Evolutionary conservation across 2,797 vertebrate species (phyloP).

Genomic region (Clamator glandarius): DNA sequence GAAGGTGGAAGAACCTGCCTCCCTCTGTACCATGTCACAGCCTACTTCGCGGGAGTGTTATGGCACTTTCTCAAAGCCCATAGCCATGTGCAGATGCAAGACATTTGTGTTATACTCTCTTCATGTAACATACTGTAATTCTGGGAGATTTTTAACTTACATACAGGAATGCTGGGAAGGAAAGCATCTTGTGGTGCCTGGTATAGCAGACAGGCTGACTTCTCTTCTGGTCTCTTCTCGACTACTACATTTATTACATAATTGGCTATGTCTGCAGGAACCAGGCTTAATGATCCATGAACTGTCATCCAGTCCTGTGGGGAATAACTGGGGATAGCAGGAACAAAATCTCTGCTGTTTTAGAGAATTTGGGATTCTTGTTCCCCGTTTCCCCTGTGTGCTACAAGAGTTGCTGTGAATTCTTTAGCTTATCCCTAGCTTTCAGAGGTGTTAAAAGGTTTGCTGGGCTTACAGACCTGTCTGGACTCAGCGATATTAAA

Average conservation of each 20-base stretch:
- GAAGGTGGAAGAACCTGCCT: background rate
- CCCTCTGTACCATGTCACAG: background rate
- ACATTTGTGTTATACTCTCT: background rate
- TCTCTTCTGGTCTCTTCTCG: slow-evolving; percentile 28
- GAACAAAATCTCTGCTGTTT: slow-evolving; percentile 41
- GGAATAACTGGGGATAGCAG: slow-evolving; percentile 30
- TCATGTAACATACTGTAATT: background rate
- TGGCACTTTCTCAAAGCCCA: background rate
- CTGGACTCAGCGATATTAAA: slow-evolving; percentile 23
- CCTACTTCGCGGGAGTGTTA: background rate
- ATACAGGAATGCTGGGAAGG: background rate
- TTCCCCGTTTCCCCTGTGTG: background rate
- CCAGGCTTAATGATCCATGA: slow-evolving; percentile 27
- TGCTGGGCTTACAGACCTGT: slow-evolving; percentile 20
- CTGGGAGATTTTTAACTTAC: background rate
- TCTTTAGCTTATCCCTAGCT: slow-evolving; percentile 23
- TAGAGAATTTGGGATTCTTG: slow-evolving; percentile 44
- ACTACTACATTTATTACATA: slow-evolving; percentile 38
- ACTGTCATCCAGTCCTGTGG: slow-evolving; percentile 16
- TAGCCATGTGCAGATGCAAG: background rate
- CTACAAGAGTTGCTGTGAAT: slow-evolving; percentile 2
- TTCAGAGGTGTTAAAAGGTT: slow-evolving; percentile 65
- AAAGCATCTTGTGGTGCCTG: background rate
- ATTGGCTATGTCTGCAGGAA: slow-evolving; percentile 35
- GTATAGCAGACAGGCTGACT: background rate